phyloP scores from a whole-genome alignment of 1,140 invertebrate genomes.

The Anastatus disparis region DNA sequence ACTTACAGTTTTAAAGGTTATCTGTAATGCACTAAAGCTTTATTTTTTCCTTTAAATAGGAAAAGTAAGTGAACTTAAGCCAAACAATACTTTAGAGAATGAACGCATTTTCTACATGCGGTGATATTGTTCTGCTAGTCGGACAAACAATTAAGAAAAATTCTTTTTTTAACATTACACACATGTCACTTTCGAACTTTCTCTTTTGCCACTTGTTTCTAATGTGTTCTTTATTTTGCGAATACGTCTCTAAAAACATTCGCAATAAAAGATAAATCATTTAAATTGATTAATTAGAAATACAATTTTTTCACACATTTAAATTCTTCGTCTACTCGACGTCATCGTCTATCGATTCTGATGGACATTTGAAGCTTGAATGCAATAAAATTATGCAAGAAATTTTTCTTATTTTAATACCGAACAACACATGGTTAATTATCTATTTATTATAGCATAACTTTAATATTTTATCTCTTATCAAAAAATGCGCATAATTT shows the following conservation, averaged over 20 bases:
- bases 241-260: not conserved
- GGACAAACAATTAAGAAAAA: conserved; percentile 30
- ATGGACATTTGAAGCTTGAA: not conserved
- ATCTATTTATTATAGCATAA: not conserved
- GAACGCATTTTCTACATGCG: conserved; percentile 30
- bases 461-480: not conserved
- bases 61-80: conserved; percentile 7
- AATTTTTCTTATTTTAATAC: not conserved
- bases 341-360: not conserved
- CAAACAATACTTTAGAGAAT: conserved; percentile 39
- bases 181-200: not conserved
- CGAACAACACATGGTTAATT: not conserved
- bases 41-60: conserved; percentile 1
- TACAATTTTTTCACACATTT: no score
- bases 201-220: not conserved
- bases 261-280: not conserved
- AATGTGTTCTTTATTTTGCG: no score
- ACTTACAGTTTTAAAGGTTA: not conserved
- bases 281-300: no score
- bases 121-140: conserved; percentile 22
- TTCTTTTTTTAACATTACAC: not conserved
- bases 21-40: conserved; percentile 2
- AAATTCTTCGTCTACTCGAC: not conserved
- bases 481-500: no score
- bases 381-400: not conserved